Evolutionary conservation across 2,797 vertebrate species (phyloP), one percentile per base, ranked within the genome.

Genomic region (Gallinago nigripennis): DNA sequence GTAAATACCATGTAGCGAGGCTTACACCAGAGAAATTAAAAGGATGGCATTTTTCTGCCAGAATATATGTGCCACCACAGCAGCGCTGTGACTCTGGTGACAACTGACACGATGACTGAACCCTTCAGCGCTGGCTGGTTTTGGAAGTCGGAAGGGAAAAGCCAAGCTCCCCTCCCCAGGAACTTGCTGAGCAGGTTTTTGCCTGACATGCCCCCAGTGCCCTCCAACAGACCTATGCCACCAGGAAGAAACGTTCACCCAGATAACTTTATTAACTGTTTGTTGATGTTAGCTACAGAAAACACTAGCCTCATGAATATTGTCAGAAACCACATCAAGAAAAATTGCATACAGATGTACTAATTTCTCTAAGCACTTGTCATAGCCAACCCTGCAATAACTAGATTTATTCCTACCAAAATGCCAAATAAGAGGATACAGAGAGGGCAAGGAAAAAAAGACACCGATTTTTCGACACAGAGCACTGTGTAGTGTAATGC

Each of bases 161-260:
- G 54, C 17, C 50, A 78, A 82, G 27, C 31, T 80, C 61, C 63
- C 12, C 65, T 64, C 20, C 21, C 4, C 19, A 23, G n/a, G 64
- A 91, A 90, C 95, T 31, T 51, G 80, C n/a, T 79, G 56, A 88
- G 76, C 91, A 84, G 72, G 89, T 86, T 92, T 89, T 64, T 86
- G 46, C 45, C 41, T 21, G 61, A 27, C 8, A 14, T 16, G 43
- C 15, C 83, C 6, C 10, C 46, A 37, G 9, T 16, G 16, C 23
- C 23, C 65, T 82, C 35, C 76, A 50, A 73, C 33, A 92, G 63
- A 69, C 9, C 31, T 37, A 31, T 53, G 46, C 57, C 57, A 93
- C 13, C 64, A 92, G 92, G 68, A 95, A 87, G 37, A 28, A 37
- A 60, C 11, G 23, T 14, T 51, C 83, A 31, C 14, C 46, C 37